These are phyloP conservation scores for Spermophilus dauricus DNA, from an alignment of 2,113 vertebrate species.

Conservation along the genomic window DNA sequence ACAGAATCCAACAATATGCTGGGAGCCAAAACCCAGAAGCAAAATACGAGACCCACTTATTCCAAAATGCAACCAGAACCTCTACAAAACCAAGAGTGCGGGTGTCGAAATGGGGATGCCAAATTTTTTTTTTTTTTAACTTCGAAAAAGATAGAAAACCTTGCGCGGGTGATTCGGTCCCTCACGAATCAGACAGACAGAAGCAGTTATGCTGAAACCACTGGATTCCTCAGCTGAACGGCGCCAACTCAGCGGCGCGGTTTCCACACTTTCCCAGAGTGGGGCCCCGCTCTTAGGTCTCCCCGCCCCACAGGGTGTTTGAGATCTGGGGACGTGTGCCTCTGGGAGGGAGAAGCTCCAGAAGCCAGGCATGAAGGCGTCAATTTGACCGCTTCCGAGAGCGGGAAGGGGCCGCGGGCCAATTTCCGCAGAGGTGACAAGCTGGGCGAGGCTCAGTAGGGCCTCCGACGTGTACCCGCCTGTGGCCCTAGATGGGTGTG, in stretches of 20 bases:
- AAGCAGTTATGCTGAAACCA: conserved; percentile 72
- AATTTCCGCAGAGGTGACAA: conserved; percentile 60
- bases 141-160: conserved; percentile 74
- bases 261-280: conserved; percentile 67
- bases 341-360: not conserved
- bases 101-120: conserved; percentile 29
- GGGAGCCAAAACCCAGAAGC: conserved; percentile 36
- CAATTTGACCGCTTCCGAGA: not conserved
- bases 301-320: not conserved
- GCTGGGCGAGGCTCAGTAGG: not conserved
- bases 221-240: conserved; percentile 76
- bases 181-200: conserved; percentile 68
- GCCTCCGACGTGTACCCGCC: not conserved
- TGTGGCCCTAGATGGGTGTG: not conserved
- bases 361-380: not conserved
- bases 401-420: conserved; percentile 47
- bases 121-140: conserved; percentile 70
- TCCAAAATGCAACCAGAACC: conserved; percentile 67
- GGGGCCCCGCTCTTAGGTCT: not conserved
- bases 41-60: conserved; percentile 57
- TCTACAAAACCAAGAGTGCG: conserved; percentile 61
- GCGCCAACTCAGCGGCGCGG: conserved; percentile 55
- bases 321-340: not conserved
- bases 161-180: conserved; percentile 64
- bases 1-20: conserved; percentile 63